These are phyloP conservation scores for Riptortus pedestris DNA, from an alignment of 1,140 invertebrate genomes.

Conservation along the genomic window DNA sequence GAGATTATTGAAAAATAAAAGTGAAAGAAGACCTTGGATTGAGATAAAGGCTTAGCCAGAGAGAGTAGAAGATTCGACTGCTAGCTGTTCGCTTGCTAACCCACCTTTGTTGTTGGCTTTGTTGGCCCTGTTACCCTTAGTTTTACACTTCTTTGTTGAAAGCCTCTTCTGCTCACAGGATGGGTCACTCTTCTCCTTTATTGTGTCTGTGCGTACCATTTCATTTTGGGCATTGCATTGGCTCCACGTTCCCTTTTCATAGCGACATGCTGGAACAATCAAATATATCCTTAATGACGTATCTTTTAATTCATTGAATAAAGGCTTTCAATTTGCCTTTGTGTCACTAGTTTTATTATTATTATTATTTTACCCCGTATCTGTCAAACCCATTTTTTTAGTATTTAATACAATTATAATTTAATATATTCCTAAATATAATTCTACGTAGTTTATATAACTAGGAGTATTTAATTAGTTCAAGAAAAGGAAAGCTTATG, in stretches of 20 bases:
- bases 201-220: constrained; percentile 57
- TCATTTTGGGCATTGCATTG: constrained; percentile 54
- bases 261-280: constrained; percentile 56
- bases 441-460: no score
- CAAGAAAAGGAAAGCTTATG: no score
- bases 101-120: constrained; percentile 45
- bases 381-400: no score
- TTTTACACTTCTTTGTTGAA: constrained; percentile 64
- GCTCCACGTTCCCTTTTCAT: constrained; percentile 63
- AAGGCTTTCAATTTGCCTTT: no score
- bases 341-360: no score
- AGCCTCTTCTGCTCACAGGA: constrained; percentile 58
- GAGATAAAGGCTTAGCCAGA: constrained; percentile 1
- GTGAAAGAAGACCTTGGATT: background rate
- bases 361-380: no score
- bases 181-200: constrained; percentile 62
- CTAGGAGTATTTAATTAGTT: no score
- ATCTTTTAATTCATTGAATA: no score
- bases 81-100: constrained; percentile 32
- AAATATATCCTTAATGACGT: no score
- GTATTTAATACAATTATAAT: no score
- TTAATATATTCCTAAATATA: no score
- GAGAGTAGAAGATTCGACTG: background rate
- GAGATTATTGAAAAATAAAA: constrained; percentile 5
- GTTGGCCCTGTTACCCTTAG: constrained; percentile 47